Base-by-base conservation (phyloP, 2,888 invertebrate species). In the Philaethria dido region DNA sequence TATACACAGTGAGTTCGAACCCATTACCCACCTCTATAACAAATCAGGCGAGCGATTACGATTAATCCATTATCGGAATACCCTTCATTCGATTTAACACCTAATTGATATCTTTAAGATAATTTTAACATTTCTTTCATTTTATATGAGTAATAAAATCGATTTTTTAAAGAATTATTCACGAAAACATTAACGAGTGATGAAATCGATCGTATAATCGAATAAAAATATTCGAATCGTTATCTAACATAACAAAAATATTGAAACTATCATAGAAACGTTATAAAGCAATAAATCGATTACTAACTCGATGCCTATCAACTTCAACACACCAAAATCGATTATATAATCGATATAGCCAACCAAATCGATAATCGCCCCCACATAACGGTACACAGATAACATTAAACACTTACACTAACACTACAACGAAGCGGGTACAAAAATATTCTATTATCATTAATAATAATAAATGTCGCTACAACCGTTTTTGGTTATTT, bases 391-490 rank as follows among this genome's bases (percentile, higher is more conserved):
- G 33, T 45, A 44, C 6, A 42, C 29, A 65, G 42, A 60, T 50
- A 39, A 57, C 45, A 57, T 48, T 61, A 52, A 69, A 69, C 66
- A 66, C 66, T 69, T 69, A 69, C 50, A 62, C 44, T 55, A 20
- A 64, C 48, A 60, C 59, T 61, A 62, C 72, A 65, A 67, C 57
- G 71, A 74, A 73, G 73, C 68, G 70, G 72, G 75, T 76, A 76
- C 66, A 76, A 76, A 76, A 76, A 76, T 76, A 76, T 73, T 72
- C 57, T 70, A 72, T 70, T 64, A 67, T 64, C 25, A 63, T 45
- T 52, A 45, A 69, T 69, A 69, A 71, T 68, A 29, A 52, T 52
- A 29, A 52, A 29, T 11, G 60, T 42, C 18, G 18, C 60, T 29
- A 33, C 14, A 45, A 29, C 33, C 29, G 0, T 29, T 14, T 60